Evolutionary conservation across 2,888 invertebrate species (phyloP).

Genomic region (Octonoba sinensis): DNA sequence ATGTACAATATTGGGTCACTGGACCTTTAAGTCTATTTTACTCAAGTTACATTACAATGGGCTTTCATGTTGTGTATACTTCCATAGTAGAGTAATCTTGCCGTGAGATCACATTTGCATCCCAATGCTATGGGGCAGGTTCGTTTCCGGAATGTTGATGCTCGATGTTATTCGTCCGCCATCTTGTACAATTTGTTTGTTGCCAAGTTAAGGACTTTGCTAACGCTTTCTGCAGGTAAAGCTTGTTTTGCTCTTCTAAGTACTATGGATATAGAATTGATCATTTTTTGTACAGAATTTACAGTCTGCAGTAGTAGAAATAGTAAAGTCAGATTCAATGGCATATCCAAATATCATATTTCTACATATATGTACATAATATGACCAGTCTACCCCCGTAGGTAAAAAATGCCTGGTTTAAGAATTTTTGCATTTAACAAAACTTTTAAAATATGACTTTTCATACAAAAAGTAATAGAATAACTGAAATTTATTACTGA

Average conservation of each 20-base stretch:
- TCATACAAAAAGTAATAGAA: too few species aligned
- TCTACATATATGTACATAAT: too few species aligned
- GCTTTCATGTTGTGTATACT: slow-evolving; percentile 39
- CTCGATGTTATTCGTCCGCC: slow-evolving; percentile 8
- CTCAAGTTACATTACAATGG: slow-evolving; percentile 36
- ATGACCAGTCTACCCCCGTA: too few species aligned
- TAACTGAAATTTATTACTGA: too few species aligned
- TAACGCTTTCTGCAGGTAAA: slow-evolving; percentile 25
- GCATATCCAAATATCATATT: too few species aligned
- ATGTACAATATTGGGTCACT: slow-evolving; percentile 61
- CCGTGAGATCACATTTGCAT: slow-evolving; percentile 3
- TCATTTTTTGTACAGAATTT: slow-evolving; percentile 52
- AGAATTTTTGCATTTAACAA: too few species aligned
- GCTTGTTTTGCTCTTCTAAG: slow-evolving; percentile 43
- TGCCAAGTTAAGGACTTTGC: too few species aligned
- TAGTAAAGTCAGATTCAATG: background rate
- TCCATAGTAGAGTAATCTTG: slow-evolving; percentile 1
- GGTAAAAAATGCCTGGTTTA: too few species aligned
- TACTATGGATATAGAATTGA: slow-evolving; percentile 43
- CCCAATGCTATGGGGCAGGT: slow-evolving; percentile 13
- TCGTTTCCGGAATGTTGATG: slow-evolving; percentile 50
- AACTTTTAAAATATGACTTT: too few species aligned
- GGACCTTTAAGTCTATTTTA: slow-evolving; percentile 48
- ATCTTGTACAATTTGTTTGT: background rate
- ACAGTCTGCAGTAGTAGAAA: slow-evolving; percentile 18